Evolutionary conservation across 2,797 vertebrate genomes (phyloP).

Genomic region (Vipera latastei): DNA sequence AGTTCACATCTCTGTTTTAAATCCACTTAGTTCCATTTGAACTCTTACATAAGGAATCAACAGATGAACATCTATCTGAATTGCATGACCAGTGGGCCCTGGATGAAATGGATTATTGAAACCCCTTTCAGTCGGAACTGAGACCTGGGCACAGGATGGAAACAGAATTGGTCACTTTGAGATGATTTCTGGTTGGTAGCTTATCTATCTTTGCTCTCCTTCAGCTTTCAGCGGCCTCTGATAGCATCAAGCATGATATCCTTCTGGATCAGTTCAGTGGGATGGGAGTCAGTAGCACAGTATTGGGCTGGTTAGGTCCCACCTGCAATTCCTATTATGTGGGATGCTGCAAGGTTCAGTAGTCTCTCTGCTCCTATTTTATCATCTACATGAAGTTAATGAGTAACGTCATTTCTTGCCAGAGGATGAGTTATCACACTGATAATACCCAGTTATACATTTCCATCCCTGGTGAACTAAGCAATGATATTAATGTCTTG

Average conservation of each 20-base stretch:
- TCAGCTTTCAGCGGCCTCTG: background rate
- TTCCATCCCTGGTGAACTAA: background rate
- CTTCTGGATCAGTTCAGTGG: background rate
- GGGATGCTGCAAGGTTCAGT: background rate
- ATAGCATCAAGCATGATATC: background rate
- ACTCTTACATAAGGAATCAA: background rate
- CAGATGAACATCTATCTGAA: background rate
- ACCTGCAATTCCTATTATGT: no score
- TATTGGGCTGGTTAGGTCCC: background rate
- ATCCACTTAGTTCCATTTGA: background rate
- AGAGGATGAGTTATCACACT: background rate
- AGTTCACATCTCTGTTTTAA: background rate
- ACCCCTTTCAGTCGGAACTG: background rate
- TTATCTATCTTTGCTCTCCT: background rate
- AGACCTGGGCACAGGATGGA: background rate
- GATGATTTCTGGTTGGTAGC: background rate
- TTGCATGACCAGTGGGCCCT: background rate
- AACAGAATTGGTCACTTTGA: background rate
- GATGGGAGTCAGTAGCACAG: background rate
- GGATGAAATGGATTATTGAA: background rate
- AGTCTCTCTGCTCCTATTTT: background rate
- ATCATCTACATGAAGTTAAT: background rate
- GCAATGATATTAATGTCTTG: background rate
- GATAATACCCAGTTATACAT: background rate
- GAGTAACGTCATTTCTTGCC: background rate